Evolutionary conservation across 2,113 vertebrate species (phyloP).

Genomic region (Pongo pygmaeus): DNA sequence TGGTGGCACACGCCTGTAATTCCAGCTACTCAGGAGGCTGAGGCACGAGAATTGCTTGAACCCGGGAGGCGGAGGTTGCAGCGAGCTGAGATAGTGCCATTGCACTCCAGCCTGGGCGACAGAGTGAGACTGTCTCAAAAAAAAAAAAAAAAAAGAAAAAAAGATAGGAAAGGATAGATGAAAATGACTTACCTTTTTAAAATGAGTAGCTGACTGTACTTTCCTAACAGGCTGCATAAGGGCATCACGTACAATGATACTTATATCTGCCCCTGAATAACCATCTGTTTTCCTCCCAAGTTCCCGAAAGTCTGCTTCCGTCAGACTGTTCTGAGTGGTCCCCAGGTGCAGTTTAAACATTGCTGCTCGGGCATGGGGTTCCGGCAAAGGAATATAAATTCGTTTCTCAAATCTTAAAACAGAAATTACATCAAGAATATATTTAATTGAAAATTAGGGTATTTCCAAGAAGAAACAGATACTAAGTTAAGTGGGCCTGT

Average conservation of each 20-base stretch:
- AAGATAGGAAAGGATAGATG: neutral
- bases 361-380: conserved; percentile 92
- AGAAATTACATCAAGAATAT: neutral
- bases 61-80: too few species aligned
- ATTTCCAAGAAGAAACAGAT: conserved; percentile 28
- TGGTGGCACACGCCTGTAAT: too few species aligned
- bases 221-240: conserved; percentile 98
- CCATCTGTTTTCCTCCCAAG: conserved; percentile 93
- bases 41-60: too few species aligned
- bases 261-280: conserved; percentile 97
- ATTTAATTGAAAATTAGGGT: conserved; percentile 18
- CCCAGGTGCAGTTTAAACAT: conserved; percentile 98
- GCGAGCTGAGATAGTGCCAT: too few species aligned
- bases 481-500: neutral
- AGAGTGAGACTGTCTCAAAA: too few species aligned
- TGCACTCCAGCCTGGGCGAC: too few species aligned
- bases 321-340: conserved; percentile 88
- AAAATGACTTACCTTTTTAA: conserved; percentile 89
- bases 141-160: too few species aligned
- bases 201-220: conserved; percentile 98
- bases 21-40: too few species aligned
- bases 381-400: conserved; percentile 98
- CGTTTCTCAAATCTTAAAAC: conserved; percentile 95
- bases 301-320: conserved; percentile 89
- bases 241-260: conserved; percentile 95